These are phyloP conservation scores for Trissonchulus latispiculum DNA, from an alignment of 2,888 invertebrate species.

Conservation along the genomic window DNA sequence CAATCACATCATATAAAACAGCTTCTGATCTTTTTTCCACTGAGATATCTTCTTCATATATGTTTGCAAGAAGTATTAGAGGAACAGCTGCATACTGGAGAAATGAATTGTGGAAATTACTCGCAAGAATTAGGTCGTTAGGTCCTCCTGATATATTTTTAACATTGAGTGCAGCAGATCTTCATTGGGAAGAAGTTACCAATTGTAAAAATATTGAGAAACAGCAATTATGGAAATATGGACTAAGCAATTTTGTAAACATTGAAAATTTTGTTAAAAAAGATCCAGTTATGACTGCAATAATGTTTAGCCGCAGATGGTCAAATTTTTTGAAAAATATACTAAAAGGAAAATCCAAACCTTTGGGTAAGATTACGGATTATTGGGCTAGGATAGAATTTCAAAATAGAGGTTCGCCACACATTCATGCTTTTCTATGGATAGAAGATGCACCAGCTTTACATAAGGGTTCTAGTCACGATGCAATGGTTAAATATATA, in stretches of 20 bases:
- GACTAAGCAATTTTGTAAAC: neutral
- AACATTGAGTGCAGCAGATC: too few species aligned
- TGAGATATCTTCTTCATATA: neutral
- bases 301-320: neutral
- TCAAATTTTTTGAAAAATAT: neutral
- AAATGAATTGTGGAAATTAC: neutral
- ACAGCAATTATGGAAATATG: neutral
- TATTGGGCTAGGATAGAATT: constrained; percentile 4
- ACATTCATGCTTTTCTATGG: neutral
- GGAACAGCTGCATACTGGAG: too few species aligned
- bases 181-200: too few species aligned
- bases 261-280: neutral
- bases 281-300: neutral
- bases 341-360: neutral
- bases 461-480: neutral
- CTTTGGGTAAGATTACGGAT: neutral
- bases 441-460: neutral
- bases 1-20: too few species aligned
- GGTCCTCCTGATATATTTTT: neutral
- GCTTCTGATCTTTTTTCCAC: too few species aligned
- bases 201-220: too few species aligned
- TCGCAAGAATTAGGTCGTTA: neutral
- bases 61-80: neutral
- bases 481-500: neutral
- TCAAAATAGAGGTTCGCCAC: neutral